Percentiles rank a stretch among this genome's conserved stretches.
These are phyloP conservation scores for Drosophila ironensis DNA, from an alignment of 1,140 invertebrate genomes.

Conservation along the genomic window DNA sequence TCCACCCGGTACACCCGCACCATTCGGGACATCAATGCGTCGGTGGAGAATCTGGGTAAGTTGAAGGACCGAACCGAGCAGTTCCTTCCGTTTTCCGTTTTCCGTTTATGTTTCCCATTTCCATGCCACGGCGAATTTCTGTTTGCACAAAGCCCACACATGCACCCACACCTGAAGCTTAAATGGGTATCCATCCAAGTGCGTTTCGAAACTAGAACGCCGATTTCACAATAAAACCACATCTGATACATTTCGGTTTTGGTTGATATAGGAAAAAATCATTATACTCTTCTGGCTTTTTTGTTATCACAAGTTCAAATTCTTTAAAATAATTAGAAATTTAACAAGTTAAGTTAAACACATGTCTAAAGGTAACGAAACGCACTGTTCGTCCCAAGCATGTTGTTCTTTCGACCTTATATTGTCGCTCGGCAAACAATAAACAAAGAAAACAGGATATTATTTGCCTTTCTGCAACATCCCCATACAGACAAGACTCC, in stretches of 20 bases:
- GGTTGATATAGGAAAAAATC: too few relatives aligned
- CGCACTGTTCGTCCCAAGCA: constrained; percentile 19
- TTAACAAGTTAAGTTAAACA: too few relatives aligned
- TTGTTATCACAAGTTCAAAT: too few relatives aligned
- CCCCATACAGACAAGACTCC: constrained; percentile 3
- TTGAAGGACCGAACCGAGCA: constrained; percentile 11
- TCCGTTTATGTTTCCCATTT: constrained; percentile 45
- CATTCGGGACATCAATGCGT: constrained; percentile 87
- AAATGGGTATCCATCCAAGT: constrained; percentile 1
- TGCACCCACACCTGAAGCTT: constrained; percentile 17
- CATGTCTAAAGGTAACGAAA: neutral
- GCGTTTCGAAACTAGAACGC: constrained; percentile 13
- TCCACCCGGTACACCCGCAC: constrained; percentile 83
- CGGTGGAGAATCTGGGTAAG: constrained; percentile 88
- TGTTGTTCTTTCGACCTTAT: constrained; percentile 38
- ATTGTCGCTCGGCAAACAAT: constrained; percentile 21
- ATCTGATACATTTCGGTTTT: neutral
- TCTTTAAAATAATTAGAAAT: neutral
- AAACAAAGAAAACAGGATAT: constrained; percentile 10
- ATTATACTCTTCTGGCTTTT: too few relatives aligned
- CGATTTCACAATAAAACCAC: neutral
- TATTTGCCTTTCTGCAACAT: constrained; percentile 28
- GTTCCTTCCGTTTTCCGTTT: constrained; percentile 20
- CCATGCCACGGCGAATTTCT: constrained; percentile 47
- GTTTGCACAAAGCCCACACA: constrained; percentile 46